phyloP scores from a whole-genome alignment of 2,888 invertebrate species.

The Metallyticus violacea region DNA sequence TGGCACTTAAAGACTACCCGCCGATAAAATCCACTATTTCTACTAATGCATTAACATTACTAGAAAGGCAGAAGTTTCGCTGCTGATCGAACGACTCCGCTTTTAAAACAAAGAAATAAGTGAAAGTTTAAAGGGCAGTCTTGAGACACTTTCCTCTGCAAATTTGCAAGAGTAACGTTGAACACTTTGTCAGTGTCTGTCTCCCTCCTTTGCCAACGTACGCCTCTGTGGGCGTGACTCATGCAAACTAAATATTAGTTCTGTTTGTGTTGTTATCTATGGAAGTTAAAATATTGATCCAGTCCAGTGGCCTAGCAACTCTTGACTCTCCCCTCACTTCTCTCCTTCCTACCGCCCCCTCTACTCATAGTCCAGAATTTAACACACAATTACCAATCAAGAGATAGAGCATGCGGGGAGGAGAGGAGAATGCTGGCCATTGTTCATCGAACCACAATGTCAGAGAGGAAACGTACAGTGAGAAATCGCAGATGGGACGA shows the following conservation, averaged over 20 bases:
- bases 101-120: no score
- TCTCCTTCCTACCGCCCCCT: conserved; percentile 4
- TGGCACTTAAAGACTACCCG: no score
- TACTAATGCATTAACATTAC: no score
- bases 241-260: conserved; percentile 35
- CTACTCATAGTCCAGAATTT: conserved; percentile 25
- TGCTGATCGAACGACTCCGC: no score
- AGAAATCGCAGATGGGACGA: conserved; percentile 15
- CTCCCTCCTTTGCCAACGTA: neutral
- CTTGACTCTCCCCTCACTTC: conserved; percentile 26
- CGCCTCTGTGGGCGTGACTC: conserved; percentile 30
- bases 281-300: conserved; percentile 35
- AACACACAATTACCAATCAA: conserved; percentile 34
- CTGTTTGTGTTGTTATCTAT: conserved; percentile 36
- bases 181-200: conserved; percentile 9
- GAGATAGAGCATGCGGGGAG: conserved; percentile 24
- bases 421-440: conserved; percentile 20
- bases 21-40: no score
- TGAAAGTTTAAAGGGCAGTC: neutral
- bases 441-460: conserved; percentile 22
- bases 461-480: conserved; percentile 4
- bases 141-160: no score
- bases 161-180: neutral
- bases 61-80: no score
- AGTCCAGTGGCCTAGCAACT: conserved; percentile 30